Base-by-base conservation (phyloP, 2,888 invertebrate genomes). In the Prenolepis imparis region DNA sequence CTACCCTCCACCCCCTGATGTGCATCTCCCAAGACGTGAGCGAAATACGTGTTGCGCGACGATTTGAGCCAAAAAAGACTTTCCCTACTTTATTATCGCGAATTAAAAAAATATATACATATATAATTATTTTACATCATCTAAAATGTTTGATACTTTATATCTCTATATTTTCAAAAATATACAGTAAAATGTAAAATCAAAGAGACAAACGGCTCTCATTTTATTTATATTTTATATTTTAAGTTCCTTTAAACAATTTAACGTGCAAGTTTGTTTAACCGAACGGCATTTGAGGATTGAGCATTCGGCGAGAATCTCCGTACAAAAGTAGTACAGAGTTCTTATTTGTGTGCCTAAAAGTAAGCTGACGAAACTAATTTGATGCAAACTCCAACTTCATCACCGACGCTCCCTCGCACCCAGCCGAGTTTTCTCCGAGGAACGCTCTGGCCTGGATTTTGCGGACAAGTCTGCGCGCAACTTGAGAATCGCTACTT, bases 291-390 rank as follows among this genome's bases (percentile, higher is more conserved):
- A 44, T 55, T 32, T n/a, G 44, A 44, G 41, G 57, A 32, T 41
- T 21, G 36, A 36, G 66, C 28, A 52, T 36, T 57, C 41, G 57
- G 32, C 64, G 21, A 55, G 21, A 55, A 57, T 59, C 41, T 70
- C 32, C 32, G 18, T 21, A 32, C 52, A 78, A 68, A 32, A 68
- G 32, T 36, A 68, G 32, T 36, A 18, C 59, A 24, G 44, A 15
- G 44, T 57, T 59, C 44, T 70, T 59, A 70, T 80, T 80, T 68
- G 44, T 68, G 44, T 24, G 70, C 39, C 59, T 70, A 70, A 61
- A 80, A 68, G 70, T 68, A 78, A 68, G 68, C 59, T 68, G 78
- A 67, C 78, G 44, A 68, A 80, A 80, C 78, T 80, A 80, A 80
- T 80, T 80, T 80, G 61, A 70, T 61, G 59, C 24, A 59, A 68